phyloP scores from a whole-genome alignment of 2,113 vertebrate species.

The Canis aureus region DNA sequence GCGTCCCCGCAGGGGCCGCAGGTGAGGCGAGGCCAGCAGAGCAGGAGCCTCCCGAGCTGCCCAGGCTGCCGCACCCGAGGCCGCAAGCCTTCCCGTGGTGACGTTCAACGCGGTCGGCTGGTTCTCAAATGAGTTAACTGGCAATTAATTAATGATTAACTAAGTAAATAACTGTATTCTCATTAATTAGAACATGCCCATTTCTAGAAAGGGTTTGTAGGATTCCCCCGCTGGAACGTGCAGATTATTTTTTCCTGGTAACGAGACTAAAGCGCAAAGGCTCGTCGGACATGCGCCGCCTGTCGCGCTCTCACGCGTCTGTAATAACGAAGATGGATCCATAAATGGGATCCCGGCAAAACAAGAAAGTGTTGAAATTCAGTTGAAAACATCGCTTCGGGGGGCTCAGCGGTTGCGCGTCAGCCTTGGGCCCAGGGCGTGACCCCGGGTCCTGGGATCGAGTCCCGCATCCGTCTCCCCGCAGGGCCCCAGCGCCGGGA shows the following conservation, averaged over 20 bases:
- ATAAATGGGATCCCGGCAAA: fast-evolving
- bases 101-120: fast-evolving
- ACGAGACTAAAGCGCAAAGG: background rate
- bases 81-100: fast-evolving
- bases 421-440: no score
- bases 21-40: no score
- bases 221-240: background rate
- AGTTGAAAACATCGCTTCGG: background rate
- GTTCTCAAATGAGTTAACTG: background rate
- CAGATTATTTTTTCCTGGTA: no score
- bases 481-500: no score
- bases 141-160: no score
- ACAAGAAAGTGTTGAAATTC: background rate
- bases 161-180: no score
- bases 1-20: background rate
- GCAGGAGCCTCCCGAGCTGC: no score
- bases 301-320: fast-evolving
- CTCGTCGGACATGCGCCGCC: fast-evolving
- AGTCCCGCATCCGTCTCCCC: no score
- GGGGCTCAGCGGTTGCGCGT: no score
- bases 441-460: no score
- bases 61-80: no score
- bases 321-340: background rate
- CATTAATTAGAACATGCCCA: no score
- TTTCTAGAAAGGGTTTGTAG: background rate